Evolutionary conservation across 2,113 vertebrate genomes (phyloP), one percentile per base, ranked within the genome.

Genomic region (Epinephelus lanceolatus): DNA sequence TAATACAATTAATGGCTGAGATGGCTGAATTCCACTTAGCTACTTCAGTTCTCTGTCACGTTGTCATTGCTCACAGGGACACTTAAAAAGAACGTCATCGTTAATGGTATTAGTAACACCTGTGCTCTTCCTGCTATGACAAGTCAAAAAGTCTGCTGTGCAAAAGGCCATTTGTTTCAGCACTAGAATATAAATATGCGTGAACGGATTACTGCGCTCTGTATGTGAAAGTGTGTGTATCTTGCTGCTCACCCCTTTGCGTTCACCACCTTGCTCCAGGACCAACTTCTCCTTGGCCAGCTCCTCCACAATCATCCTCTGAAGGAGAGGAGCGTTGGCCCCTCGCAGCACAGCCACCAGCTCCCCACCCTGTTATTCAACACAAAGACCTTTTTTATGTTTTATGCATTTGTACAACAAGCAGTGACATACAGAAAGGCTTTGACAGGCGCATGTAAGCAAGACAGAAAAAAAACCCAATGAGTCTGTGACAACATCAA

Each of bases 281-380:
- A 94, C 94, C 61, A 89, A 93, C 93, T 95, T 97, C 86, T 97
- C 96, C 9, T 92, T 92, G 63, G 91, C 89, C 86, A 99, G 92
- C 78, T 98, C 96, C n/a, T 97, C 95, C 45, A 96, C 81, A 72
- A 99, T 96, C 83, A 94, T 97, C 91, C 92, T 97, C 92, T 96
- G 97, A 76, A 99, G 96, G 81, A 97, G 73, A 0, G 97, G 97
- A 68, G 95, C 96, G 0, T 99, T 96, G 1, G 87, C 96, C 45
- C 98, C 97, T 81, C 96, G 94, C 78, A 99, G 92, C 77, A 96
- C 94, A 6, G 96, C 96, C 86, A 98, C 96, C 75, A 99, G 78
- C 61, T 96, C 94, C 42, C 97, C 97, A 27, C 96, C 96, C 98
- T 99, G 82, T 60, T 88, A 83, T 42, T 30, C 70, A 85, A 25